Percentiles rank a stretch among this genome's conserved stretches.
Evolutionary conservation across 2,888 invertebrate genomes (phyloP).

Genomic region (Encarsia formosa): DNA sequence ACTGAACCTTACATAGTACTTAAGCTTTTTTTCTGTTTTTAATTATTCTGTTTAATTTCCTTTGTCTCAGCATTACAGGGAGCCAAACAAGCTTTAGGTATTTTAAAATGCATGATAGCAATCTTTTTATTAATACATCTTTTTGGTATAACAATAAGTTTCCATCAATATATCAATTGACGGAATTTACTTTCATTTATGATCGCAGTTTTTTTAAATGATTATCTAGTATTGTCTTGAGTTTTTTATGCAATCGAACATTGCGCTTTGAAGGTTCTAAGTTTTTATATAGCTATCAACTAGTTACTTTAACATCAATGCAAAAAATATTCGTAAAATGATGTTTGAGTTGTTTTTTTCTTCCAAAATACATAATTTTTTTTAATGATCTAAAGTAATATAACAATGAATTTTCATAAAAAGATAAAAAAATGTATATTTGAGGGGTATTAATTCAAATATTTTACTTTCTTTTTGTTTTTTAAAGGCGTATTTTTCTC

Average conservation of each 20-base stretch:
- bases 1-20: slow-evolving; percentile 6
- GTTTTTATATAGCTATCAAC: background rate
- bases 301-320: background rate
- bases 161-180: background rate
- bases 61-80: background rate
- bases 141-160: background rate
- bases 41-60: slow-evolving; percentile 1
- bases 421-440: background rate
- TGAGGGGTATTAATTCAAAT: too few species aligned
- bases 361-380: too few species aligned
- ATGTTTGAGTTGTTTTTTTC: background rate
- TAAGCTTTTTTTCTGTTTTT: slow-evolving; percentile 2
- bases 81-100: slow-evolving; percentile 15
- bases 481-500: too few species aligned
- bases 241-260: slow-evolving; percentile 22
- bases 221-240: slow-evolving; percentile 29
- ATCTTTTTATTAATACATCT: slow-evolving; percentile 2
- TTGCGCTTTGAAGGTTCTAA: slow-evolving; percentile 15
- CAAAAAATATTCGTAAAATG: background rate
- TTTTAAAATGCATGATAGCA: slow-evolving; percentile 21
- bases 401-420: too few species aligned
- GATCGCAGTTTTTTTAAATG: slow-evolving; percentile 20
- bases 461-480: too few species aligned
- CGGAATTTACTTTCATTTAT: slow-evolving; percentile 22
- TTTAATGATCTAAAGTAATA: too few species aligned